A percentile compares a stretch with the other conserved stretches of the same genome.
phyloP scores from a whole-genome alignment of 2,113 vertebrate genomes.

The Nothobranchius furzeri region DNA sequence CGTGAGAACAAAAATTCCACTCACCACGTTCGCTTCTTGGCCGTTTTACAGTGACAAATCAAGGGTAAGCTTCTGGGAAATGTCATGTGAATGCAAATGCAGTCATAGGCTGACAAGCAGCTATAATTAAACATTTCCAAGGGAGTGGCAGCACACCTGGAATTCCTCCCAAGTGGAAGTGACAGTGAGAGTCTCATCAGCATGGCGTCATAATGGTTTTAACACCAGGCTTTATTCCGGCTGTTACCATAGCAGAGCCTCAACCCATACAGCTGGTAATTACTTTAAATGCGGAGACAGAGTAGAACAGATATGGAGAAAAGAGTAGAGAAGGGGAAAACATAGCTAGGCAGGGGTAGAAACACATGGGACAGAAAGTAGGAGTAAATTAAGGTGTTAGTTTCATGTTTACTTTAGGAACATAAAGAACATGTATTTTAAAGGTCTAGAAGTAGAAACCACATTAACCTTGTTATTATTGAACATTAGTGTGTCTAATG shows the following conservation, averaged over 20 bases:
- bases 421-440: too few species aligned
- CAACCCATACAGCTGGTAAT: slow-evolving; percentile 65
- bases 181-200: slow-evolving; percentile 65
- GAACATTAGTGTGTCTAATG: too few species aligned
- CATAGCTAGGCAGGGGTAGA: slow-evolving; percentile 3
- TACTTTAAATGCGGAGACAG: slow-evolving; percentile 58
- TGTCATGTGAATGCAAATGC: slow-evolving; percentile 61
- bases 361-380: neutral
- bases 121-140: slow-evolving; percentile 71
- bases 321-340: slow-evolving; percentile 22
- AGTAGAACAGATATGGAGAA: slow-evolving; percentile 41
- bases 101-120: slow-evolving; percentile 63
- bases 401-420: too few species aligned
- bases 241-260: slow-evolving; percentile 79
- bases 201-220: slow-evolving; percentile 74
- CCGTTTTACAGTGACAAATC: slow-evolving; percentile 37
- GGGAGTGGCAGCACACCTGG: slow-evolving; percentile 70
- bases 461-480: too few species aligned
- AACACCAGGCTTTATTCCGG: slow-evolving; percentile 72
- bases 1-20: slow-evolving; percentile 16
- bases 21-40: slow-evolving; percentile 15
- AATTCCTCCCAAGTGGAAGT: slow-evolving; percentile 68
- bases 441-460: too few species aligned
- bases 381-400: too few species aligned
- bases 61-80: slow-evolving; percentile 64